Conservation (phyloP, 2,113 vertebrate species). For the Trematocara unimaculatum region DNA sequence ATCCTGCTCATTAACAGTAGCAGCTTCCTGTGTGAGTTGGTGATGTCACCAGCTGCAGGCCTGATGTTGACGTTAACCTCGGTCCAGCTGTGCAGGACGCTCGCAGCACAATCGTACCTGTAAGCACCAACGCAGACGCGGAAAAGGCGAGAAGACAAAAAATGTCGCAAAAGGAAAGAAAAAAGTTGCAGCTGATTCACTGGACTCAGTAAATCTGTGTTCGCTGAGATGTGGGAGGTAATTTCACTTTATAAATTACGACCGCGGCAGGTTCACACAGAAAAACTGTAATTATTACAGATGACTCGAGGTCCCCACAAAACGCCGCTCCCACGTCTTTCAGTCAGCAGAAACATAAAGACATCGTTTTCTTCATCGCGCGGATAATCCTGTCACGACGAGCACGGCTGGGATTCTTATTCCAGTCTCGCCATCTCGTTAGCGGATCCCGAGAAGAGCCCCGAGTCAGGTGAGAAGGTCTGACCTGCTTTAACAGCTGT, state of each 20-base stretch:
- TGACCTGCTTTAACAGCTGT: background rate
- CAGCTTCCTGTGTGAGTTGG: background rate
- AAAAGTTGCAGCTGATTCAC: background rate
- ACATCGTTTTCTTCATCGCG: too few relatives aligned
- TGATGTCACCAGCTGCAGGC: background rate
- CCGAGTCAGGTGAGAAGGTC: background rate
- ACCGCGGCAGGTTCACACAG: background rate
- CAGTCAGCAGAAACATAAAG: background rate
- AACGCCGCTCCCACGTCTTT: background rate
- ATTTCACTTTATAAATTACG: background rate
- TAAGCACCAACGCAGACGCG: accelerated
- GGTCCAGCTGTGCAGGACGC: background rate
- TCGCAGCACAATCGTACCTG: accelerated
- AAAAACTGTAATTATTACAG: background rate
- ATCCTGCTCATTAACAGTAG: background rate
- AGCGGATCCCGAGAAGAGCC: background rate
- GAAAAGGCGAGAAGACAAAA: background rate
- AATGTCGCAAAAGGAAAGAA: background rate
- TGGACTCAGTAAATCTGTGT: background rate
- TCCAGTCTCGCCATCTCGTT: background rate
- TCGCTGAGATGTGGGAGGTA: background rate
- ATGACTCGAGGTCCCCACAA: background rate
- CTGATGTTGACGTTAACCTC: background rate
- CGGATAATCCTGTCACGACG: background rate
- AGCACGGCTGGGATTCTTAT: background rate